Conservation (phyloP, 53 echinoderm and acorn worm species). For the Paracentrotus lividus region DNA sequence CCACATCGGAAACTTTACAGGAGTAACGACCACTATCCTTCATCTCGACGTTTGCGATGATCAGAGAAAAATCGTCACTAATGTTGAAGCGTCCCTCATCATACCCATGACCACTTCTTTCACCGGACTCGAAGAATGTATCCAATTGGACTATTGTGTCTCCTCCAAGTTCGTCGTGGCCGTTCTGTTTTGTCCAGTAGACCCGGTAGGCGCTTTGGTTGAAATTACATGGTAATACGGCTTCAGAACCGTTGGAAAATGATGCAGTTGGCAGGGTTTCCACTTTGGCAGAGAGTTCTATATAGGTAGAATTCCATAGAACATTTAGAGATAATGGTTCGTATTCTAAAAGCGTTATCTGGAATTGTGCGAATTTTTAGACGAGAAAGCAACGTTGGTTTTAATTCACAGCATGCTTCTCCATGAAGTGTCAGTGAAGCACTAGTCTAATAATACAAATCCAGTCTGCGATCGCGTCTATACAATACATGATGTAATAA, state of each 20-base stretch:
- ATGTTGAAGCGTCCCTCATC: neutral
- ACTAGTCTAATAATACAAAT: no score
- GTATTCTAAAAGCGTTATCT: no score
- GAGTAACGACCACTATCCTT: neutral
- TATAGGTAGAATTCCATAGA: no score
- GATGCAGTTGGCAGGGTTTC: no score
- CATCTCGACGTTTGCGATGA: neutral
- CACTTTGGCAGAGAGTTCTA: no score
- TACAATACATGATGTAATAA: no score
- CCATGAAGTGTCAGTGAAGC: no score
- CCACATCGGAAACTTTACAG: neutral
- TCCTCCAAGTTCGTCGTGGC: neutral
- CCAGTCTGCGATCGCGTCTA: no score
- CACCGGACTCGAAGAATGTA: neutral
- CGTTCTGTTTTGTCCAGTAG: neutral
- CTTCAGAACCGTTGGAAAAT: neutral
- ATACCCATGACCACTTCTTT: neutral
- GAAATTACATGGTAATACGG: neutral
- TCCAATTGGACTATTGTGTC: neutral
- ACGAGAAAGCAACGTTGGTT: no score
- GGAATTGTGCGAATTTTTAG: no score
- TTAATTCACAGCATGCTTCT: no score
- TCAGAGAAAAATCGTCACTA: neutral
- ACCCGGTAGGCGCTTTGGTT: neutral
- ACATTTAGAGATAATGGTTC: no score